These are phyloP conservation scores for Galeopterus variegatus DNA, from an alignment of 2,113 vertebrate genomes.

Conservation along the genomic window DNA sequence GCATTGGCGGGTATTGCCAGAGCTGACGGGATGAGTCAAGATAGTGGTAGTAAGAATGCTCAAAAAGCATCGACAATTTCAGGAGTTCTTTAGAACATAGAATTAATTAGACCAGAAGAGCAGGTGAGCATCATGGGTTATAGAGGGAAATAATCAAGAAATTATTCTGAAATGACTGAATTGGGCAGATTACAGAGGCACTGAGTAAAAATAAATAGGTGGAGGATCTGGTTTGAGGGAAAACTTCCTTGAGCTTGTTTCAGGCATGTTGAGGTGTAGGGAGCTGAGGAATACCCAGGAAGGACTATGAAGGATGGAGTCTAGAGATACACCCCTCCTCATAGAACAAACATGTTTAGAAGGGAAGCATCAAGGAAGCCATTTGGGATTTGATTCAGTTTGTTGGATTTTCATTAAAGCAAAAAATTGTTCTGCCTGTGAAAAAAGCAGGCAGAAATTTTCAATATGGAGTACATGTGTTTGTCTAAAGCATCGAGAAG, in stretches of 20 bases:
- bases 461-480: constrained; percentile 3
- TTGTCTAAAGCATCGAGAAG: constrained; percentile 14
- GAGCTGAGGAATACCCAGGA: neutral
- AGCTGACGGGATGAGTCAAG: neutral
- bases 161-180: neutral
- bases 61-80: neutral
- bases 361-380: neutral
- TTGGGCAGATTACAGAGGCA: neutral
- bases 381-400: constrained; percentile 3
- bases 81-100: neutral
- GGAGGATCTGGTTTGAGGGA: neutral
- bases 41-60: neutral
- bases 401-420: neutral
- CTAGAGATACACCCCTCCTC: neutral
- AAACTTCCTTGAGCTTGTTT: neutral
- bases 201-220: neutral
- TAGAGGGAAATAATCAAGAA: neutral
- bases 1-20: neutral
- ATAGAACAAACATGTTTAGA: constrained; percentile 3
- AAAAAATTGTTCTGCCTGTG: constrained; percentile 15
- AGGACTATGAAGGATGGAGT: neutral
- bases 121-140: neutral
- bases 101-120: neutral
- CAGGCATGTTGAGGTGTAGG: neutral
- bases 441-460: neutral